Percentiles rank a stretch among this genome's conserved stretches.
Conservation (phyloP, 2,888 invertebrate species). For the Hoplodrina blanda region DNA sequence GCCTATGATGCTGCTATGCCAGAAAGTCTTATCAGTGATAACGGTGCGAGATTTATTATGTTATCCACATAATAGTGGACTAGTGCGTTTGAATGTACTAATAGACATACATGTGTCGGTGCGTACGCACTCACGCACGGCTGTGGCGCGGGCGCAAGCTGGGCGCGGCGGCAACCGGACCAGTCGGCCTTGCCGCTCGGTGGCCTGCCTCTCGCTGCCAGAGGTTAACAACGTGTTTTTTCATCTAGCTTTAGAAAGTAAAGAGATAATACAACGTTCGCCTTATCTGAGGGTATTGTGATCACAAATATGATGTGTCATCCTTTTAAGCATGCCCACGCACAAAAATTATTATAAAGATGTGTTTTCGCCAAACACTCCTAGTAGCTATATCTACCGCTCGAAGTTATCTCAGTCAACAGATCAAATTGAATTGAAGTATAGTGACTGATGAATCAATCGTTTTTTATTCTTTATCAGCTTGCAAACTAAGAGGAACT, state of each 20-base stretch:
- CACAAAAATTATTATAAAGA: constrained; percentile 19
- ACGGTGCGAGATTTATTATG: constrained; percentile 42
- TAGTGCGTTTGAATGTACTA: constrained; percentile 59
- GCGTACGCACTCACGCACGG: constrained; percentile 68
- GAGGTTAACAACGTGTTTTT: constrained; percentile 89
- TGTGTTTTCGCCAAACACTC: constrained; percentile 33
- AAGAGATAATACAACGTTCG: constrained; percentile 76
- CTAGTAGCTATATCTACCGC: not conserved
- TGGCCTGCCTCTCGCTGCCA: constrained; percentile 86
- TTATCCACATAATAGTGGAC: constrained; percentile 51
- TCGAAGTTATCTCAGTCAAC: constrained; percentile 32
- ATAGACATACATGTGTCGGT: constrained; percentile 58
- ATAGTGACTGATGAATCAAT: constrained; percentile 41
- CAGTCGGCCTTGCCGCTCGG: constrained; percentile 86
- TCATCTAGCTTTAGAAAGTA: constrained; percentile 90
- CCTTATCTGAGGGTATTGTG: constrained; percentile 69
- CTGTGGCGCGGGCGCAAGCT: constrained; percentile 58
- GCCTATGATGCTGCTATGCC: not conserved
- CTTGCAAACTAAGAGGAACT: constrained; percentile 58
- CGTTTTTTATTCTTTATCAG: constrained; percentile 8
- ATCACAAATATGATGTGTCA: constrained; percentile 46
- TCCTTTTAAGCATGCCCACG: constrained; percentile 9
- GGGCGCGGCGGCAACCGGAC: constrained; percentile 76
- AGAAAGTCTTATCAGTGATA: constrained; percentile 1
- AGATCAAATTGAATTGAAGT: constrained; percentile 33